phyloP scores from a whole-genome alignment of 2,888 invertebrate genomes.

The Trichogramma evanescens region DNA sequence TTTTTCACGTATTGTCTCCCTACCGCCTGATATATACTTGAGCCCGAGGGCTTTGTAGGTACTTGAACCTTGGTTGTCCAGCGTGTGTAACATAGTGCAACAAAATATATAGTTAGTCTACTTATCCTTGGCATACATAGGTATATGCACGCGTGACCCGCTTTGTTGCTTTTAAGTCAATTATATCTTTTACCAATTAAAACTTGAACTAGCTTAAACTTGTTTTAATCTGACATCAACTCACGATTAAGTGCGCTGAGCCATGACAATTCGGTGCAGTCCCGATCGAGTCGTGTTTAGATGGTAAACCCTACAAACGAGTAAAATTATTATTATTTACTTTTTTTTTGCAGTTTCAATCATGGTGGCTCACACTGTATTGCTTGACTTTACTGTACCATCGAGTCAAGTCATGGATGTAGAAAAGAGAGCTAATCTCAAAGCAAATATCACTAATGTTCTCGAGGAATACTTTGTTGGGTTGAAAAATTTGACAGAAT shows the following conservation, averaged over 20 bases:
- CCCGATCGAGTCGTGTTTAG: no score
- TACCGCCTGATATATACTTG: no score
- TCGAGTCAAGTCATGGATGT: conserved; percentile 61
- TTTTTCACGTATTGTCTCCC: no score
- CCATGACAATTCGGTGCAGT: no score
- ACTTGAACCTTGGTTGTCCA: no score
- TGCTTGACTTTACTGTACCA: conserved; percentile 74
- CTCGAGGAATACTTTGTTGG: conserved; percentile 66
- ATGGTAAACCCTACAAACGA: no score
- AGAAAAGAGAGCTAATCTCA: conserved; percentile 59
- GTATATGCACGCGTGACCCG: conserved; percentile 14
- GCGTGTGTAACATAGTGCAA: no score
- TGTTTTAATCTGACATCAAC: background rate
- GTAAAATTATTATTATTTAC: background rate
- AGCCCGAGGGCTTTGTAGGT: no score
- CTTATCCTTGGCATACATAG: conserved; percentile 21
- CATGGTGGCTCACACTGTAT: conserved; percentile 74
- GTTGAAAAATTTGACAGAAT: conserved; percentile 62
- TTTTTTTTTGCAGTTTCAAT: conserved; percentile 15
- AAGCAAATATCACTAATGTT: conserved; percentile 62
- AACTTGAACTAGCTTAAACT: background rate
- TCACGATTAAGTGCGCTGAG: no score
- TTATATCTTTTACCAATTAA: conserved; percentile 16
- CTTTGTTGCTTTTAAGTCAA: conserved; percentile 16
- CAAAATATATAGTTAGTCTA: background rate